Evolutionary conservation across 53 echinoderm and acorn worm genomes (phyloP), one percentile per base, ranked within the genome.

Genomic region (Henricia sp.): DNA sequence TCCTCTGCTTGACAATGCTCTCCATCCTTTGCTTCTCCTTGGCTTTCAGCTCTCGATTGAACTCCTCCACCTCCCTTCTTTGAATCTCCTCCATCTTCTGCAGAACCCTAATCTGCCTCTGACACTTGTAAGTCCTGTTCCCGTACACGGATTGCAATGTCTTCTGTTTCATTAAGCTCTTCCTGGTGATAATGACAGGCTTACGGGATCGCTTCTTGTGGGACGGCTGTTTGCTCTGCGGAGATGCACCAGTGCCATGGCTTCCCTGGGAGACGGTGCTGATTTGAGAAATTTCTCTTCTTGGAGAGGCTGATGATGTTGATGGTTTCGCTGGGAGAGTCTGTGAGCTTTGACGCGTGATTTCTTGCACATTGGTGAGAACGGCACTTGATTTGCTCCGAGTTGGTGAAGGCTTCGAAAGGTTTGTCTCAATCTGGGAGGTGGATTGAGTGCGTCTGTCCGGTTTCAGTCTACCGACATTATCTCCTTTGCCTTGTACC

Each of bases 31-130:
- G 51, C n/a, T 59, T 52, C 33, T 91, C 83, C 40, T 65, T 75
- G n/a, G 72, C 67, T 14, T 83, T 82, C 14, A 71, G 27, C 6
- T 78, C 64, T 62, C 77, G 59, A 24, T 92, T 92, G 20, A 86
- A 82, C 12, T 94, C 94, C 46, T 86, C 83, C 13, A 92, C 72
- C 35, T 90, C 70, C 27, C 85, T 74, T 42, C 73, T 73, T 50
- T 97, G 92, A 5, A 87, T 86, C 11, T 88, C 53, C 53, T 90
- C 92, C 76, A 97, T 82, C 72, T 94, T 89, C 86, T 97, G 92
- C 87, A 97, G 44, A 29, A 97, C 89, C 10, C 70, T 52, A 0
- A 89, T 80, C 67, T 97, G 94, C 37, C 99, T 48, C 80, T 94
- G 94, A 5, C 82, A 60, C 75, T 92, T 97, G 55, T 64, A 88